These are phyloP conservation scores for Eulemur albifrons DNA, from an alignment of 2,797 vertebrate species.

Conservation along the genomic window DNA sequence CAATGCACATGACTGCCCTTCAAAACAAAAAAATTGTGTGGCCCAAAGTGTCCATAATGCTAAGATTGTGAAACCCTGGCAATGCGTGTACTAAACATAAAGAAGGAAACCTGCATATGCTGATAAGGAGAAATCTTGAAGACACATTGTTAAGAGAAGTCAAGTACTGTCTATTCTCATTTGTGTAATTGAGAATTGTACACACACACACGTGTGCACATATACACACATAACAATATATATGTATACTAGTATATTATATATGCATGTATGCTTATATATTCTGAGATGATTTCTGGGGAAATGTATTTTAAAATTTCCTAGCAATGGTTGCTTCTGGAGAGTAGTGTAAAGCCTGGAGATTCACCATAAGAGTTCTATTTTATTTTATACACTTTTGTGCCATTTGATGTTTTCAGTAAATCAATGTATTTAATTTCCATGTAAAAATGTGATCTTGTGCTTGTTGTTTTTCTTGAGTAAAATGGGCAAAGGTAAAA, in stretches of 20 bases:
- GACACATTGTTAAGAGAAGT: background rate
- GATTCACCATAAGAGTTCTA: background rate
- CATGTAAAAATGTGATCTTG: background rate
- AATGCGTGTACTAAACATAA: background rate
- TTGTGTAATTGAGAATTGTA: background rate
- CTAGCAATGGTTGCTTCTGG: background rate
- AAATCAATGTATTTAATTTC: background rate
- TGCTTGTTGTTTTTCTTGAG: background rate
- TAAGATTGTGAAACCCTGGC: background rate
- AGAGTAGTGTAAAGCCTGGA: background rate
- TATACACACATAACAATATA: too few relatives aligned
- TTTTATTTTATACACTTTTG: background rate
- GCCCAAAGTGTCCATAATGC: background rate
- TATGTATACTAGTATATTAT: too few relatives aligned
- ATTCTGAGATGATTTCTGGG: background rate
- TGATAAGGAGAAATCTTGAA: background rate
- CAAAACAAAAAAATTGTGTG: background rate
- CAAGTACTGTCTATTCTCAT: background rate
- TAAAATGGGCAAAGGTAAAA: background rate
- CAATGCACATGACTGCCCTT: background rate
- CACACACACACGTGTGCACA: rapidly evolving
- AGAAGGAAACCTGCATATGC: background rate
- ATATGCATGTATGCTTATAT: background rate
- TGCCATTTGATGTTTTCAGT: background rate
- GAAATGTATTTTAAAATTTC: background rate